phyloP scores from a whole-genome alignment of 2,888 invertebrate genomes.

The Drosophila macrospina region DNA sequence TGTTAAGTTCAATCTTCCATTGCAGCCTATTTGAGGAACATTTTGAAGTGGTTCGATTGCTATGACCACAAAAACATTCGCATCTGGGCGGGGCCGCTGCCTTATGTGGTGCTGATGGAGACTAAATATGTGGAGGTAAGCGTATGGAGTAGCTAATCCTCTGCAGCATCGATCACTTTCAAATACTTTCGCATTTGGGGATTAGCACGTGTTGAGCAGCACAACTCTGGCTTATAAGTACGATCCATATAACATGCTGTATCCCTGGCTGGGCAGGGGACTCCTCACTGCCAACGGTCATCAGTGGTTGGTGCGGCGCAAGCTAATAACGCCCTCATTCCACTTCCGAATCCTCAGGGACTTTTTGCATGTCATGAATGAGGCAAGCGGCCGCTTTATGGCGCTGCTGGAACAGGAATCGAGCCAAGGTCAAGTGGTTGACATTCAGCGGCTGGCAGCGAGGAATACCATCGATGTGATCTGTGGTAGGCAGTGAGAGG shows the following conservation, averaged over 20 bases:
- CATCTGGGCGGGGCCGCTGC: conserved; percentile 49
- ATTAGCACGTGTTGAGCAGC: conserved; percentile 77
- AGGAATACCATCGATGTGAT: conserved; percentile 86
- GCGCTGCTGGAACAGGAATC: conserved; percentile 63
- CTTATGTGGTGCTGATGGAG: conserved; percentile 52
- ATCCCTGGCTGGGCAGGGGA: conserved; percentile 85
- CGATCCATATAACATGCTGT: conserved; percentile 80
- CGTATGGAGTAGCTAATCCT: neutral
- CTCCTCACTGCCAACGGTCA: conserved; percentile 83
- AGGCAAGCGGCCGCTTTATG: conserved; percentile 86
- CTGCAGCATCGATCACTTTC: neutral
- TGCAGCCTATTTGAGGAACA: conserved; percentile 41
- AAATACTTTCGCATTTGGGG: neutral
- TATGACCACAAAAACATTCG: conserved; percentile 50
- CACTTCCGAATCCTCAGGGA: conserved; percentile 71
- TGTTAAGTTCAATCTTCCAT: neutral
- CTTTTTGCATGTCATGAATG: conserved; percentile 83
- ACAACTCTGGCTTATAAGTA: conserved; percentile 85
- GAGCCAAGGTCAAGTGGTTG: conserved; percentile 74
- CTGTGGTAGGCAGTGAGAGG: conserved; percentile 49
- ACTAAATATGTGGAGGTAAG: conserved; percentile 61
- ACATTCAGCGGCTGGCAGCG: conserved; percentile 86
- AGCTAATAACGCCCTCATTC: conserved; percentile 86
- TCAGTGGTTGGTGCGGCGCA: conserved; percentile 86
- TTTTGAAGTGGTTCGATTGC: conserved; percentile 40